phyloP scores from a whole-genome alignment of 2,888 invertebrate species.

The Lysandra bellargus region DNA sequence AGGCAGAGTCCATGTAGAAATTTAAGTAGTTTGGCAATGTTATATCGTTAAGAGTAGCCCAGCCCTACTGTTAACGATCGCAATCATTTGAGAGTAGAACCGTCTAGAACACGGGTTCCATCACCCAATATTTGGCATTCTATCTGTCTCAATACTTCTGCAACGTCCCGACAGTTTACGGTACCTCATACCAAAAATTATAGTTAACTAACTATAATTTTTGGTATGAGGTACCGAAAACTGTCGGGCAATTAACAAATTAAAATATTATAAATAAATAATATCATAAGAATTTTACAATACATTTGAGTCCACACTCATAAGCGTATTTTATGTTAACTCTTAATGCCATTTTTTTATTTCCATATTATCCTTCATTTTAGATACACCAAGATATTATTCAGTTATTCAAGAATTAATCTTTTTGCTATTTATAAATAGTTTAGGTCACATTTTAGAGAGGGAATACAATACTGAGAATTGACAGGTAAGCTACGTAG shows the following conservation, averaged over 20 bases:
- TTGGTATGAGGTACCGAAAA: no score
- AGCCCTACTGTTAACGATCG: slow-evolving; percentile 73
- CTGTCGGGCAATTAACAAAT: no score
- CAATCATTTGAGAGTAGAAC: slow-evolving; percentile 24
- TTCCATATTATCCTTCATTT: background rate
- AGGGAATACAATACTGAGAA: slow-evolving; percentile 1
- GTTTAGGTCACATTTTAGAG: background rate
- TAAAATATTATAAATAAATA: no score
- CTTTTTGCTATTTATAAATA: background rate
- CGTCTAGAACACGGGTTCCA: slow-evolving; percentile 46
- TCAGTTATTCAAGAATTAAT: background rate
- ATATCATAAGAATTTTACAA: no score
- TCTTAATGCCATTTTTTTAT: no score
- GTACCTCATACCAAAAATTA: no score
- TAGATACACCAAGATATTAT: background rate
- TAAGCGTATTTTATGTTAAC: no score
- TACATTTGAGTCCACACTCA: no score
- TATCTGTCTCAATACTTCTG: no score
- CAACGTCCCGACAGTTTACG: no score
- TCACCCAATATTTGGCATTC: background rate
- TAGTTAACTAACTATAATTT: no score
- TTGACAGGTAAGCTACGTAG: slow-evolving; percentile 6
- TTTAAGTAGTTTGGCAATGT: background rate
- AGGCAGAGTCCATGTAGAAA: background rate
- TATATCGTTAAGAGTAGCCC: slow-evolving; percentile 69